phyloP scores from a whole-genome alignment of 2,113 vertebrate species.

The Cygnus buccinator region DNA sequence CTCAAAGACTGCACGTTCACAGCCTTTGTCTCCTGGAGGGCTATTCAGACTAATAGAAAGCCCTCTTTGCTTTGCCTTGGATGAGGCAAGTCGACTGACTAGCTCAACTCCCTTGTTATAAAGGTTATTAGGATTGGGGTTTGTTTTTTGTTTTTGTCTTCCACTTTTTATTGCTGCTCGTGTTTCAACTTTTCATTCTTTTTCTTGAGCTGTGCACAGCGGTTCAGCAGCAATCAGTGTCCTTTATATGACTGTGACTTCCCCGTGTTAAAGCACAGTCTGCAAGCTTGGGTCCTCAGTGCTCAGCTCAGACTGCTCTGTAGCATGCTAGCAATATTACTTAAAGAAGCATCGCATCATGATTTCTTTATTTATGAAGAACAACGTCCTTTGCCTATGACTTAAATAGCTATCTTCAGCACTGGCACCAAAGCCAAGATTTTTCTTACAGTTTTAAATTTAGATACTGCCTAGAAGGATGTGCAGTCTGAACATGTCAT shows the following conservation, averaged over 20 bases:
- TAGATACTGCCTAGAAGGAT: neutral
- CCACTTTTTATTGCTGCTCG: neutral
- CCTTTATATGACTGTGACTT: neutral
- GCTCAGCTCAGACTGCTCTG: neutral
- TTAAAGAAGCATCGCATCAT: neutral
- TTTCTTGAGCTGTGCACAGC: neutral
- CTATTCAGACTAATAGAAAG: neutral
- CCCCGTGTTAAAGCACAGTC: neutral
- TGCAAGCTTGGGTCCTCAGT: neutral
- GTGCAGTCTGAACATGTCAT: neutral
- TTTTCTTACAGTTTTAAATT: neutral
- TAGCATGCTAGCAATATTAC: neutral
- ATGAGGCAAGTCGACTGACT: neutral
- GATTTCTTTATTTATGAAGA: neutral
- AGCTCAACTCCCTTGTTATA: neutral
- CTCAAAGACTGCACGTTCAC: neutral
- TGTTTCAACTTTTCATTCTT: neutral
- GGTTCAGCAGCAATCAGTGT: neutral
- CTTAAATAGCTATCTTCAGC: neutral
- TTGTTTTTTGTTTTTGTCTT: neutral
- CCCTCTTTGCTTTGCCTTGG: fast-evolving
- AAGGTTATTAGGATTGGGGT: neutral
- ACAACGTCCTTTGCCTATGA: neutral
- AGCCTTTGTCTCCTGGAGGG: neutral
- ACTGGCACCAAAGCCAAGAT: neutral